Percentiles rank a stretch among this genome's conserved stretches.
Conservation (phyloP, 2,113 vertebrate genomes). For the Hemichromis elongatus region DNA sequence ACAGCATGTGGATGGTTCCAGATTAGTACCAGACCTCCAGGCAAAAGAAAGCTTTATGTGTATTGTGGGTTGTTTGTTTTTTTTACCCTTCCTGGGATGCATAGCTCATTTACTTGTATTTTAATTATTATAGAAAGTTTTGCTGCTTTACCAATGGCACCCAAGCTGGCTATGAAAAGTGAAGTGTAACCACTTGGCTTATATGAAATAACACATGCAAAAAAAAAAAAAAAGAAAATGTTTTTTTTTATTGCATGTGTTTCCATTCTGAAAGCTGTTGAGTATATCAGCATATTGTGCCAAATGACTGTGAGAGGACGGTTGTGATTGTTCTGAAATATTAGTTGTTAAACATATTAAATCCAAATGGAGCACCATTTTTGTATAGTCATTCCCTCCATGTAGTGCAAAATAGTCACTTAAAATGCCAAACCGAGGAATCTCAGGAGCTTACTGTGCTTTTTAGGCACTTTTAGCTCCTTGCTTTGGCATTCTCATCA, state of each 20-base stretch:
- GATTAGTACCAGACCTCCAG: not conserved
- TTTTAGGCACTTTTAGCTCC: not conserved
- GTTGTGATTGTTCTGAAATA: not conserved
- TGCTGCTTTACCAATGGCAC: slow-evolving; percentile 3
- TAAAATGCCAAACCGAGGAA: not conserved
- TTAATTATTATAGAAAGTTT: not conserved
- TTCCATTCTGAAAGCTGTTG: not conserved
- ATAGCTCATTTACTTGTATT: slow-evolving; percentile 9
- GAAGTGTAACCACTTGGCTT: not conserved
- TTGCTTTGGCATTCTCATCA: not conserved
- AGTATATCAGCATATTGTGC: slow-evolving; percentile 31
- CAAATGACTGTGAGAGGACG: slow-evolving; percentile 42
- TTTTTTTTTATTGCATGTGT: not conserved
- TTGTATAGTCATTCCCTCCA: not conserved
- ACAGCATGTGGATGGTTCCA: not conserved
- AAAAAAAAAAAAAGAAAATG: not conserved
- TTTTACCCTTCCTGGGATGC: slow-evolving; percentile 23
- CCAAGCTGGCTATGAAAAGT: not conserved
- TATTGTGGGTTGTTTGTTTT: too few relatives aligned
- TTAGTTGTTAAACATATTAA: not conserved
- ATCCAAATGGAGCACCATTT: not conserved
- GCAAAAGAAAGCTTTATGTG: not conserved
- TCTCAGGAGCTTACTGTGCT: not conserved
- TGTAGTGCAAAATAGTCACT: not conserved
- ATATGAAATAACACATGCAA: not conserved